phyloP scores from a whole-genome alignment of 2,888 invertebrate species.

The Dryomyza anilis region DNA sequence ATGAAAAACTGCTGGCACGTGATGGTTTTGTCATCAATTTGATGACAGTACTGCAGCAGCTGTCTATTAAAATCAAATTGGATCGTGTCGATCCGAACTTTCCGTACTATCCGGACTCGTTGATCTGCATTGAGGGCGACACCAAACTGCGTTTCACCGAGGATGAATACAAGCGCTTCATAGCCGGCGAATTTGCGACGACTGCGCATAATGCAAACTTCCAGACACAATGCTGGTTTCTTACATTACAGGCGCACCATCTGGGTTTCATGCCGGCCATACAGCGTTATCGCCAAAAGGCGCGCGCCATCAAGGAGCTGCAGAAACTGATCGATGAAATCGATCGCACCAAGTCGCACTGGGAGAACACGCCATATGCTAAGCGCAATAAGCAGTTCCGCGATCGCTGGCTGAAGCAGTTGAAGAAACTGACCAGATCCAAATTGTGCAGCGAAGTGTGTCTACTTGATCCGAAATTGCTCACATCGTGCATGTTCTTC shows the following conservation, averaged over 20 bases:
- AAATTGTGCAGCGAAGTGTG: slow-evolving; percentile 91
- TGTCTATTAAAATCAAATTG: slow-evolving; percentile 87
- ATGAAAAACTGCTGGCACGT: slow-evolving; percentile 84
- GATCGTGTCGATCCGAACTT: slow-evolving; percentile 89
- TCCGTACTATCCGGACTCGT: slow-evolving; percentile 80
- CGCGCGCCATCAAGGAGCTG: slow-evolving; percentile 74
- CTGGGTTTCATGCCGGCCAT: slow-evolving; percentile 87
- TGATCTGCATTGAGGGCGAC: slow-evolving; percentile 76
- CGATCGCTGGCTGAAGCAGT: slow-evolving; percentile 85
- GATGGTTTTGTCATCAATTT: slow-evolving; percentile 97
- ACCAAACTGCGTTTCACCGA: slow-evolving; percentile 83
- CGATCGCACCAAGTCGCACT: slow-evolving; percentile 78
- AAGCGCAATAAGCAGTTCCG: slow-evolving; percentile 81
- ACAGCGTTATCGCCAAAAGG: slow-evolving; percentile 79
- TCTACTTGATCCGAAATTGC: slow-evolving; percentile 80
- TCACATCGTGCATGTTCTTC: slow-evolving; percentile 83
- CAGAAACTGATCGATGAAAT: slow-evolving; percentile 87
- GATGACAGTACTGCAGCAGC: slow-evolving; percentile 85
- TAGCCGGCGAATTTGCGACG: slow-evolving; percentile 44
- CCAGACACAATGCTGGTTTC: slow-evolving; percentile 96
- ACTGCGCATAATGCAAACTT: slow-evolving; percentile 79
- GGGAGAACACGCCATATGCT: slow-evolving; percentile 78
- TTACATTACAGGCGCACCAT: slow-evolving; percentile 93
- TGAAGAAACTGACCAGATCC: slow-evolving; percentile 79
- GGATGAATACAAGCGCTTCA: slow-evolving; percentile 70